Conservation (phyloP, 2,797 vertebrate species). For the Botia almorhae region DNA sequence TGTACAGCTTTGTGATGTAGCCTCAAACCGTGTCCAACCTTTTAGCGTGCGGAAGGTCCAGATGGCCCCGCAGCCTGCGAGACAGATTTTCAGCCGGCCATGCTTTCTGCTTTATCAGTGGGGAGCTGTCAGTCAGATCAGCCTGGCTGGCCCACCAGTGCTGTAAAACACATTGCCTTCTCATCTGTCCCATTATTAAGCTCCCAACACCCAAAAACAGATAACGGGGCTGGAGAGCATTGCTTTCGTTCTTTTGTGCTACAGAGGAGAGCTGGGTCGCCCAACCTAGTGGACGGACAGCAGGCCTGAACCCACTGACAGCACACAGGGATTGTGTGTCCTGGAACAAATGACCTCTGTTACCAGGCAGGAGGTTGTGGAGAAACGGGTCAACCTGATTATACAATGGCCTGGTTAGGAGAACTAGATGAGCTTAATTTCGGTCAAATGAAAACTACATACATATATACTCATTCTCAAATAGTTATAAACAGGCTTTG, state of each 20-base stretch:
- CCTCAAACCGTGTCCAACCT: constrained; percentile 87
- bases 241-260: neutral
- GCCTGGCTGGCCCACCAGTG: constrained; percentile 60
- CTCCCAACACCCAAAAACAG: neutral
- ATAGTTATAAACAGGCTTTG: no score
- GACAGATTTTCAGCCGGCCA: constrained; percentile 79
- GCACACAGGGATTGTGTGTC: neutral
- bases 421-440: neutral
- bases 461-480: no score
- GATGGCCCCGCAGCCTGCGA: constrained; percentile 83
- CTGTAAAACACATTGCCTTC: constrained; percentile 28
- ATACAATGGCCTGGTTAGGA: constrained; percentile 27
- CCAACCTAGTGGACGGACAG: constrained; percentile 3
- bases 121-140: constrained; percentile 79
- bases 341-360: constrained; percentile 33
- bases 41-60: constrained; percentile 81
- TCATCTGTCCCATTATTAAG: constrained; percentile 27
- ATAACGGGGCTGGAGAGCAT: constrained; percentile 7
- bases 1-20: constrained; percentile 79
- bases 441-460: neutral
- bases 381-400: constrained; percentile 18
- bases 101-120: constrained; percentile 78
- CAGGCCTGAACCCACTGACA: neutral
- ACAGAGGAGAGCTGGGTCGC: constrained; percentile 15
- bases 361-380: constrained; percentile 2